Base-by-base conservation (phyloP, 1,140 invertebrate genomes). In the Dryas iulia region DNA sequence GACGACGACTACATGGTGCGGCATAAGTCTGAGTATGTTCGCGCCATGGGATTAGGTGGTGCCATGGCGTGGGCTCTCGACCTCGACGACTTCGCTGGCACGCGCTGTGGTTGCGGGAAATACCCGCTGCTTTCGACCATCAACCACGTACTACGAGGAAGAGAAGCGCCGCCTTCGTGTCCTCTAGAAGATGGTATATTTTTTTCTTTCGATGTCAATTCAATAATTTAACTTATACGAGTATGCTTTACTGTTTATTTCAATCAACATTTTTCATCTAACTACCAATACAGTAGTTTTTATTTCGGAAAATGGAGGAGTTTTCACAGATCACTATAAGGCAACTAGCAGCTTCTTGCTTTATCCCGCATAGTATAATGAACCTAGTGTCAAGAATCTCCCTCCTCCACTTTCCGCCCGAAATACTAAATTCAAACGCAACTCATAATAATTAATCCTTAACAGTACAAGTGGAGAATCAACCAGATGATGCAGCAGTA, bases 1-100 rank as follows among this genome's bases (percentile, higher is more conserved):
- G 97, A 97, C 81, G 96, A 97, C 87, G 94, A 94, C 35, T 92
- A 93, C 12, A 96, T 95, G 94, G 94, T 95, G 12, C 87, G 93
- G 1, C 94, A 95, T 70, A 97, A 97, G 86, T 92, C 95, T 6
- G 94, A 96, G 73, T 96, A 95, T 69, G 94, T 97, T 0, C 95
- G 95, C 64, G 93, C 95, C 3, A 94, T 96, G 90, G 94, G 94
- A 1, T 88, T 98, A 3, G 97, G 95, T 4, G 97, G 97, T 28
- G 95, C 94, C 14, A 98, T 98, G 97, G 94, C 97, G 3, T 98
- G 97, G 97, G 96, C 97, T 0, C 86, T 98, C 0, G 97, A 95
- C 77, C 77, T 95, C 59, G 94, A 95, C 81, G 95, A 94, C 86
- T 96, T 96, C 72, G 94, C 94, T 60, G 96, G 96, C 71, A 60